Evolutionary conservation across 2,113 vertebrate species (phyloP), one percentile per base, ranked within the genome.

Genomic region (Bubo blakistoni): DNA sequence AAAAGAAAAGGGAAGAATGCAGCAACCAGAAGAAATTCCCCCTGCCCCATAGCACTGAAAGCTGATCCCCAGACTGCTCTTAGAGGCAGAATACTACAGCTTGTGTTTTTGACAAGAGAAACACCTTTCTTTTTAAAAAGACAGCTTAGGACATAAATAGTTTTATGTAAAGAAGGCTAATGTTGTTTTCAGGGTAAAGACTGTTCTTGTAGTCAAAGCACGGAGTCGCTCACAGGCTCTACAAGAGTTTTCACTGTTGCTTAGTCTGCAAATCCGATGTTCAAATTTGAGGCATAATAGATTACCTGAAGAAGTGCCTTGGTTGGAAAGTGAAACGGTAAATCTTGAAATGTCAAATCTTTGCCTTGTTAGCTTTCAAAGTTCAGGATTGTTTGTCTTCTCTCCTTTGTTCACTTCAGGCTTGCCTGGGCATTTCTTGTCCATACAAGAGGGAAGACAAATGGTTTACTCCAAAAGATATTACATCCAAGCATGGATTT

Each of bases 191-290:
- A 51, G 71, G 63, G 38, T 29, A 12, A 61, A 61, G 70, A 14
- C 30, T 40, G 26, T 10, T 84, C 46, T 26, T 17, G 49, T 22
- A 69, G 32, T 11, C 9, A 3, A 47, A 49, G 57, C 71, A 67
- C 0, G 0, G 49, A n/a, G 71, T 8, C 30, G 5, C 83, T 61
- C 4, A 10, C 38, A 16, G 15, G 27, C 52, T 25, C 46, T n/a
- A 9, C 9, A 30, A 3, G 8, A 42, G 40, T 21, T 40, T 65
- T 34, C 49, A 49, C 47, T 22, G 26, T 11, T 70, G 76, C 81
- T 92, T 4, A 11, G 26, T 5, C 88, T 73, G 92, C 69, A 78
- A 25, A 70, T 9, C 30, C 6, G 2, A 18, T 4, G 57, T 3
- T 42, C 74, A 38, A 10, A 44, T 12, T 44, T 2, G 5, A 86